A percentile compares a stretch with the other conserved stretches of the same genome.
These are phyloP conservation scores for Lycodopsis pacificus DNA, from an alignment of 2,797 vertebrate species.

Conservation along the genomic window DNA sequence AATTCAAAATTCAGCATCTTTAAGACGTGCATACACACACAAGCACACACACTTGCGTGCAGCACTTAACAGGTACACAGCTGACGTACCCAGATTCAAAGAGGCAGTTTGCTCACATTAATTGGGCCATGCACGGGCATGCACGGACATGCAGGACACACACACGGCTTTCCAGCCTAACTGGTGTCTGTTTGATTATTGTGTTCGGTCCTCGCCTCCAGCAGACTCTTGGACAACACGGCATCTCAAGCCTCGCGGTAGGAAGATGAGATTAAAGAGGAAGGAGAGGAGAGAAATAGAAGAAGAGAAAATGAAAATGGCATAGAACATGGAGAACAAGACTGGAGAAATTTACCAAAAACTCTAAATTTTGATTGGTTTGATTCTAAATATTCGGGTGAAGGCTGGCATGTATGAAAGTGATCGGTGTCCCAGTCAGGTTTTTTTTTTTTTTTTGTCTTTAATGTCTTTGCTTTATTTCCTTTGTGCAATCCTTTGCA, in stretches of 20 bases:
- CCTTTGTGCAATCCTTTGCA: background rate
- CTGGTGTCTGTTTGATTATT: constrained; percentile 35
- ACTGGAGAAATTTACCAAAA: background rate
- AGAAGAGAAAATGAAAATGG: background rate
- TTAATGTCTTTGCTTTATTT: background rate
- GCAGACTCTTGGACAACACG: constrained; percentile 11
- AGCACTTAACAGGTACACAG: background rate
- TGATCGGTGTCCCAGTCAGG: background rate
- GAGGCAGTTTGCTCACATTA: constrained; percentile 32
- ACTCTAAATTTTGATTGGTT: background rate
- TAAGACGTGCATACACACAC: background rate
- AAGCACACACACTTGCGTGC: background rate
- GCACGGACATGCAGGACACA: background rate
- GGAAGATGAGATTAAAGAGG: constrained; percentile 5
- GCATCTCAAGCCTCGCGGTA: background rate
- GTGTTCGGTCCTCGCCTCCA: constrained; percentile 18
- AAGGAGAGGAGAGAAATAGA: background rate
- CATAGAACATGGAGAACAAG: too few relatives aligned
- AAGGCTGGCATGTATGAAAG: background rate
- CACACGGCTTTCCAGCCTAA: constrained; percentile 3
- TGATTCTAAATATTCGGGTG: background rate
- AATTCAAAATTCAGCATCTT: background rate
- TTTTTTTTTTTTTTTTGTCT: background rate
- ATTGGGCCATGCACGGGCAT: constrained; percentile 32
- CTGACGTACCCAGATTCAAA: constrained; percentile 10